Evolutionary conservation across 2,113 vertebrate genomes (phyloP).

Genomic region (Lutjanus erythropterus): DNA sequence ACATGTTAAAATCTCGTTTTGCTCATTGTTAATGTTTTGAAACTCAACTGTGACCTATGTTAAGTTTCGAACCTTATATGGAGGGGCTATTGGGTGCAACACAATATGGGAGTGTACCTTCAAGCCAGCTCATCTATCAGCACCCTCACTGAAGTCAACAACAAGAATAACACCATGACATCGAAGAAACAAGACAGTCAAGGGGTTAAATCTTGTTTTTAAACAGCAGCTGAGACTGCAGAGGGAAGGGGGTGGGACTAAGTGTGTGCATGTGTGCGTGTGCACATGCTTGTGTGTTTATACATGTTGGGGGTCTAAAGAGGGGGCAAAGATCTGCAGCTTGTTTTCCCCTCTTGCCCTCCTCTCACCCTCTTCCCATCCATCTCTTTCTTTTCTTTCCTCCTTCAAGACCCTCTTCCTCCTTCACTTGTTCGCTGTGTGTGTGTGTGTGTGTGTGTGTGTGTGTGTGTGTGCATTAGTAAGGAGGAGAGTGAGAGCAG

Average conservation of each 20-base stretch:
- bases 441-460: background rate
- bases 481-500: slow-evolving; percentile 33
- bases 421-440: background rate
- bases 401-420: slow-evolving; percentile 12
- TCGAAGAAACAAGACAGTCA: slow-evolving; percentile 27
- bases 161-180: slow-evolving; percentile 36
- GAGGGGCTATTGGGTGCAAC: slow-evolving; percentile 3
- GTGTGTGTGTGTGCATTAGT: background rate
- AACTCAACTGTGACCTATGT: slow-evolving; percentile 3
- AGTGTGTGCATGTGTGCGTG: background rate
- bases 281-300: background rate
- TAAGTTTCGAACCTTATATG: slow-evolving; percentile 27
- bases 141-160: slow-evolving; percentile 12
- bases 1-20: background rate
- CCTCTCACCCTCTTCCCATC: slow-evolving; percentile 34
- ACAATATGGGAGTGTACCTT: slow-evolving; percentile 10
- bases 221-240: slow-evolving; percentile 54
- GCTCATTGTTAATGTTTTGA: background rate
- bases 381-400: slow-evolving; percentile 35
- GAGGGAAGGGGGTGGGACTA: slow-evolving; percentile 4
- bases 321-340: slow-evolving; percentile 56
- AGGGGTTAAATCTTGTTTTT: slow-evolving; percentile 39
- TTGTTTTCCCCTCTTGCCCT: slow-evolving; percentile 49
- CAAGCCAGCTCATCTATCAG: slow-evolving; percentile 11
- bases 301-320: slow-evolving; percentile 7